Base-by-base conservation (phyloP, 1,140 invertebrate genomes). In the Heterodera schachtii region DNA sequence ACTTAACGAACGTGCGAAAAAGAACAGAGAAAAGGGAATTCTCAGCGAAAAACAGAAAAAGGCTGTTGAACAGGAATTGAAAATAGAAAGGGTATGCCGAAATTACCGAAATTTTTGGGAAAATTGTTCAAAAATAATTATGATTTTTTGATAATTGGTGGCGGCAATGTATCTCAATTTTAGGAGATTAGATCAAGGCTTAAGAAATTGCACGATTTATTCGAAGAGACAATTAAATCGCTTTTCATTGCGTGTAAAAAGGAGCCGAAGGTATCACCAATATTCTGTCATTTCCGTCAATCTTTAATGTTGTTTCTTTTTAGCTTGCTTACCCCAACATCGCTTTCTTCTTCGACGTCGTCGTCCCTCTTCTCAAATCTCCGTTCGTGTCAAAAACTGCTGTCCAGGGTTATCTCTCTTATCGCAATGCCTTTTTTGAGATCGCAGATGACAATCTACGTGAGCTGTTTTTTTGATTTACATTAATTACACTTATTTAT, bases 11-110 rank as follows among this genome's bases (percentile, higher is more conserved):
- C 91, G 98, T 11, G 96, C 96, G 84, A 95, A 95, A 84, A 97
- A 96, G 89, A 91, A 92, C 74, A 94, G 93, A 84, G 93, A 93
- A 67, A 93, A 96, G 88, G 95, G 95, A 4, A 91, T 91, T 77
- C 91, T 95, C 73, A 94, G 94, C 1, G 93, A 94, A 16, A 98
- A 98, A 91, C 97, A 99, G 90, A 94, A 96, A 90, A 96, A 98
- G 91, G 93, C 93, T 9, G 93, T 98, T 19, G 95, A 94, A 89
- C 92, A 93, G 43, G 95, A 98, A 90, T 92, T 94, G 19, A 93
- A 94, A 57, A 97, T 96, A 86, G 97, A 98, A 90, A 78, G 78
- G 66, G 84, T 83, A 82, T 76, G 57, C 16, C 31, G 31, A 31
- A 11, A 52, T 52, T 52, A 52, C 8, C 52, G 52, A 11, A 11